Evolutionary conservation across 2,113 vertebrate genomes (phyloP).

Genomic region (Vulpes vulpes): DNA sequence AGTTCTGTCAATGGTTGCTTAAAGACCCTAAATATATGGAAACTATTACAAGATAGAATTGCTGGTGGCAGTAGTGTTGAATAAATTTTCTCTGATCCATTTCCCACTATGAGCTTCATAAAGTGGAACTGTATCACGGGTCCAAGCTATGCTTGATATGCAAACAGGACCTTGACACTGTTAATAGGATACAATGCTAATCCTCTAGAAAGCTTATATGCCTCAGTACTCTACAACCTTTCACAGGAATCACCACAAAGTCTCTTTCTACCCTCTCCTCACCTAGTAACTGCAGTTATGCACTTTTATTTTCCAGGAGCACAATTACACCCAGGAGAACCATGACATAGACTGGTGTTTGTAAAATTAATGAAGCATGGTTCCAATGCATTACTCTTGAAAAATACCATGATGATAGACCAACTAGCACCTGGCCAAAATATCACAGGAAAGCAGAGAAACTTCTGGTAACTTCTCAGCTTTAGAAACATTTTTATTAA

Average conservation of each 20-base stretch:
- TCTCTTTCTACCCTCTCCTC: background rate
- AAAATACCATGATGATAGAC: background rate
- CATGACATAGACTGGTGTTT: background rate
- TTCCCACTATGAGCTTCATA: background rate
- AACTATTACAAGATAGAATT: background rate
- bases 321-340: background rate
- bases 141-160: background rate
- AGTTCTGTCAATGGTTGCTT: background rate
- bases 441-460: background rate
- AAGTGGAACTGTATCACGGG: background rate
- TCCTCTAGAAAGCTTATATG: background rate
- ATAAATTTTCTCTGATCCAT: constrained; percentile 25
- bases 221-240: background rate
- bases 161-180: background rate
- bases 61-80: background rate
- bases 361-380: constrained; percentile 22
- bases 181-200: background rate
- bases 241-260: background rate
- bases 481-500: background rate
- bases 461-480: background rate
- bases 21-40: background rate
- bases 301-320: background rate
- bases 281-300: background rate
- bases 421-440: background rate
- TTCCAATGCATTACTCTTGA: background rate